Evolutionary conservation across 2,113 vertebrate species (phyloP).

Genomic region (Entomyzon cyanotis): DNA sequence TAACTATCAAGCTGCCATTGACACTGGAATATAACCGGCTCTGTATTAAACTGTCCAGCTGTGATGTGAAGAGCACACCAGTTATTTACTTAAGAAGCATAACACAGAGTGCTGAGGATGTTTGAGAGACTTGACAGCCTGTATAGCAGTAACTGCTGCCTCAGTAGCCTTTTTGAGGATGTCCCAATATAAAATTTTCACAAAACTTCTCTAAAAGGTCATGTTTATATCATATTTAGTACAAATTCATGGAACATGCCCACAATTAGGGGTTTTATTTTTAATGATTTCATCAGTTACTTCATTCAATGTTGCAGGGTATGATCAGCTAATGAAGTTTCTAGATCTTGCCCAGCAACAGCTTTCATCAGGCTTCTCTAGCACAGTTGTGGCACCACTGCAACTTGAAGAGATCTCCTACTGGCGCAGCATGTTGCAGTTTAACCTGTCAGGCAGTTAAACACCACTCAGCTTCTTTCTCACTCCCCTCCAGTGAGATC

Average conservation of each 20-base stretch:
- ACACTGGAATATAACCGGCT: not conserved
- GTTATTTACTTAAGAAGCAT: not conserved
- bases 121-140: not conserved
- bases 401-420: not conserved
- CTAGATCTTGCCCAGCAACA: not conserved
- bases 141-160: not conserved
- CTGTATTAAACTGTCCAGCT: constrained; percentile 1
- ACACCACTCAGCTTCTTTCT: not conserved
- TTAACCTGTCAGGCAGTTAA: not conserved
- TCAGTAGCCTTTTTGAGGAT: not conserved
- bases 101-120: not conserved
- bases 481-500: not conserved
- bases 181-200: not conserved
- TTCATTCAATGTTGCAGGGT: not conserved
- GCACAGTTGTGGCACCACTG: not conserved
- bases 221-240: not conserved
- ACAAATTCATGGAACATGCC: not conserved
- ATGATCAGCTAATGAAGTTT: not conserved
- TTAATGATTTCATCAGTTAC: not conserved
- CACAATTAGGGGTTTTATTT: not conserved
- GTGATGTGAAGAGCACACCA: not conserved
- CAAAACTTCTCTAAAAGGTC: not conserved
- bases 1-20: constrained; percentile 8
- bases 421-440: not conserved
- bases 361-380: not conserved